phyloP scores from a whole-genome alignment of 2,888 invertebrate species.

The Euproctis similis region DNA sequence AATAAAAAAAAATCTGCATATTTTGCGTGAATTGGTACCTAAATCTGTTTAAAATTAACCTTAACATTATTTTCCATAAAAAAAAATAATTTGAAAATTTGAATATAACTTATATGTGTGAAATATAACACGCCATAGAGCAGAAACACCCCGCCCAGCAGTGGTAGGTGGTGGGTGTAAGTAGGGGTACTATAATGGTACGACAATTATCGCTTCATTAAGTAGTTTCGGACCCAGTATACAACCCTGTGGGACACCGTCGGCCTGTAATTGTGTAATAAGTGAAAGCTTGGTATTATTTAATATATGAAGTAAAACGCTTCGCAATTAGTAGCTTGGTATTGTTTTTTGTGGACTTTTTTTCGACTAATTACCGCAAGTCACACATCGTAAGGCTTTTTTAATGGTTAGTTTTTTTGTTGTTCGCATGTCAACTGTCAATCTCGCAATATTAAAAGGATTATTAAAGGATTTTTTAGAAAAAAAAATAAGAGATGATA shows the following conservation, averaged over 20 bases:
- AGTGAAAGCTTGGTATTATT: constrained; percentile 18
- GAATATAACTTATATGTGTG: too few relatives aligned
- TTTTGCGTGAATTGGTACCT: too few relatives aligned
- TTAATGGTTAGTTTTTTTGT: too few relatives aligned
- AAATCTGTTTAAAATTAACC: too few relatives aligned
- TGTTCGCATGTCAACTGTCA: neutral
- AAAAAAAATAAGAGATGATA: too few relatives aligned
- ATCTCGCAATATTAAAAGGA: neutral
- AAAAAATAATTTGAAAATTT: too few relatives aligned
- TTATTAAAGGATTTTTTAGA: too few relatives aligned
- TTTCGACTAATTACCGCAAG: constrained; percentile 5
- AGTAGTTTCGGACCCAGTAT: constrained; percentile 56
- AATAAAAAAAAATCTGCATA: too few relatives aligned
- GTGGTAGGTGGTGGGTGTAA: constrained; percentile 6
- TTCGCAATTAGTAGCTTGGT: constrained; percentile 21
- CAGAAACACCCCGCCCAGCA: constrained; percentile 9
- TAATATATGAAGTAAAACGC: constrained; percentile 24
- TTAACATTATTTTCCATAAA: too few relatives aligned
- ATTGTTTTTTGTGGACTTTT: constrained; percentile 19
- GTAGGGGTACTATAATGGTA: constrained; percentile 41
- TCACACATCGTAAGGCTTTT: constrained; percentile 6
- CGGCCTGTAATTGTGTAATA: constrained; percentile 17
- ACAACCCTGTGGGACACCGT: constrained; percentile 27
- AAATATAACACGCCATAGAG: too few relatives aligned
- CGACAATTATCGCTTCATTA: constrained; percentile 69